These are phyloP conservation scores for Baryphthengus martii DNA, from an alignment of 2,113 vertebrate species.

Conservation along the genomic window DNA sequence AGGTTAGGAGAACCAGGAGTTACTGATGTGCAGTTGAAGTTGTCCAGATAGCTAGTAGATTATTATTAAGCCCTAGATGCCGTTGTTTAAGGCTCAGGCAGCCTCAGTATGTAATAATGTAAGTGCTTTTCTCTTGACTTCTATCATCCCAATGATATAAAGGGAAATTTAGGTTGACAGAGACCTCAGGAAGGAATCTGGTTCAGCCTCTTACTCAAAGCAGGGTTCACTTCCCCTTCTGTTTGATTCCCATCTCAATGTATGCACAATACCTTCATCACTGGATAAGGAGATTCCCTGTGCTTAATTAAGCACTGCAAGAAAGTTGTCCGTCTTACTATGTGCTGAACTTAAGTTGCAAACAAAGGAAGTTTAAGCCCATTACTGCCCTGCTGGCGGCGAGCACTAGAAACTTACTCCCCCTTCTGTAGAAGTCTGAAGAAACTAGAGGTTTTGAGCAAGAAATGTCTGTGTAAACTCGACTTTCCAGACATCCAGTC, in stretches of 20 bases:
- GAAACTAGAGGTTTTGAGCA: not conserved
- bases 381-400: not conserved
- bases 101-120: not conserved
- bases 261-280: not conserved
- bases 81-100: not conserved
- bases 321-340: not conserved
- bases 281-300: not conserved
- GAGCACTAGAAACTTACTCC: not conserved
- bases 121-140: not conserved
- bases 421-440: not conserved
- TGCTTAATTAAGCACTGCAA: not conserved
- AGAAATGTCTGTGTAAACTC: fast-evolving
- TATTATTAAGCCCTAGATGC: not conserved
- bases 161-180: not conserved
- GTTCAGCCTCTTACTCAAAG: not conserved
- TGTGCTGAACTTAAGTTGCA: not conserved
- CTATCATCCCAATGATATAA: not conserved
- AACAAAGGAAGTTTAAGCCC: not conserved
- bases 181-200: not conserved
- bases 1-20: not conserved
- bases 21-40: not conserved
- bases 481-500: not conserved
- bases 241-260: not conserved
- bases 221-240: not conserved
- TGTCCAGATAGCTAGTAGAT: not conserved